phyloP scores from a whole-genome alignment of 2,113 vertebrate species.

The Canis aureus region DNA sequence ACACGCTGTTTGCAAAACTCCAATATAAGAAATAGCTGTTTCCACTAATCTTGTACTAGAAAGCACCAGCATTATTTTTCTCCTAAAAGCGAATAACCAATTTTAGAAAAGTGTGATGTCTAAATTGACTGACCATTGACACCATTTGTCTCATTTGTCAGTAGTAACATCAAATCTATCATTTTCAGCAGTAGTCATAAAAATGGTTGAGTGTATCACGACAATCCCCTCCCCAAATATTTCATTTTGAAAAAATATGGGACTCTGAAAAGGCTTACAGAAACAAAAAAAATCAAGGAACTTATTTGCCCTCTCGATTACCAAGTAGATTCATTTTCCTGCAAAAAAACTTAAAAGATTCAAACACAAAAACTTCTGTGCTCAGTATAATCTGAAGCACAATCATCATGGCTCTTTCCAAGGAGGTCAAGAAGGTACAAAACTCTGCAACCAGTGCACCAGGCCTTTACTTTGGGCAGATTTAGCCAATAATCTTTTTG shows the following conservation, averaged over 20 bases:
- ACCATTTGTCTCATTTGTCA: neutral
- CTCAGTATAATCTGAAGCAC: neutral
- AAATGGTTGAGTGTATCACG: neutral
- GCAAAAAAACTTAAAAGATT: neutral
- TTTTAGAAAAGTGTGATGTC: slow-evolving; percentile 35
- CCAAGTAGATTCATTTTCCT: neutral
- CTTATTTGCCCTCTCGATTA: neutral
- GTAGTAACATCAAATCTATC: neutral
- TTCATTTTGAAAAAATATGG: neutral
- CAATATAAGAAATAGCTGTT: slow-evolving; percentile 73
- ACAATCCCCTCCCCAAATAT: neutral
- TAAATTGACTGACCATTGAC: neutral
- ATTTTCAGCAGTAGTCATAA: neutral
- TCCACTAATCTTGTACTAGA: slow-evolving; percentile 57
- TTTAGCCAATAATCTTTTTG: neutral
- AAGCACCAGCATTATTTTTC: slow-evolving; percentile 16
- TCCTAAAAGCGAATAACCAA: neutral
- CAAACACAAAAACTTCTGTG: slow-evolving; percentile 9
- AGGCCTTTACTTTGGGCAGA: neutral
- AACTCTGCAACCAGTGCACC: neutral
- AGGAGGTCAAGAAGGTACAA: neutral
- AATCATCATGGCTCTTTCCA: neutral
- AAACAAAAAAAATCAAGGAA: neutral
- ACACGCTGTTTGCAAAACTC: slow-evolving; percentile 80
- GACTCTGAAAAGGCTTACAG: neutral